Conservation (phyloP, 2,888 invertebrate species). For the Aporophyla lueneburgensis region DNA sequence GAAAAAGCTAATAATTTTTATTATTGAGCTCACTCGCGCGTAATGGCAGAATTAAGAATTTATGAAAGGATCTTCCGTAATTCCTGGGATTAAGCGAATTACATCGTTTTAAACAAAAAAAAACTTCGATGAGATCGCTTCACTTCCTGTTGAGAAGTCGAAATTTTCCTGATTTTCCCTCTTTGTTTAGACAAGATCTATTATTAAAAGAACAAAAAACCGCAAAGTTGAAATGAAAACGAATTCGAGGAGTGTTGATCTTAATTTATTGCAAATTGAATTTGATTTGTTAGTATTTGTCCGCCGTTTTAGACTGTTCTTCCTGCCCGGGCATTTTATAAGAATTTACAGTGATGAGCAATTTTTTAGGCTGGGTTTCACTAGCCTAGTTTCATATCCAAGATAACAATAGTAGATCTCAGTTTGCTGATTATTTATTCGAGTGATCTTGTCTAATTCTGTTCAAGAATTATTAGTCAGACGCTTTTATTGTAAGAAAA, state of each 20-base stretch:
- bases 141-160: conserved; percentile 19
- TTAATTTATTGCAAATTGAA: conserved; percentile 48
- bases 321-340: not conserved
- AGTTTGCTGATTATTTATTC: not conserved
- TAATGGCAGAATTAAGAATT: conserved; percentile 51
- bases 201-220: conserved; percentile 36
- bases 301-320: not conserved
- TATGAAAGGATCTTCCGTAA: conserved; percentile 41
- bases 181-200: conserved; percentile 35
- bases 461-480: not conserved
- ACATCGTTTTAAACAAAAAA: conserved; percentile 51
- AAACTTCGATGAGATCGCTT: conserved; percentile 43
- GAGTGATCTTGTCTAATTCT: not conserved
- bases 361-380: not conserved
- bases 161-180: conserved; percentile 24
- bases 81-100: conserved; percentile 49
- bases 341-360: conserved; percentile 12
- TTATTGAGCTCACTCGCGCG: conserved; percentile 7
- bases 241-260: conserved; percentile 27
- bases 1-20: conserved; percentile 19
- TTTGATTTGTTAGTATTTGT: conserved; percentile 37
- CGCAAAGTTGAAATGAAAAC: conserved; percentile 39
- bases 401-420: conserved; percentile 12
- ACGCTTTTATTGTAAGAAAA: not conserved
- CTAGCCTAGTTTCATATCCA: conserved; percentile 10